A percentile compares a stretch with the other conserved stretches of the same genome.
These are phyloP conservation scores for Falcunculus frontatus DNA, from an alignment of 2,113 vertebrate species.

Conservation along the genomic window DNA sequence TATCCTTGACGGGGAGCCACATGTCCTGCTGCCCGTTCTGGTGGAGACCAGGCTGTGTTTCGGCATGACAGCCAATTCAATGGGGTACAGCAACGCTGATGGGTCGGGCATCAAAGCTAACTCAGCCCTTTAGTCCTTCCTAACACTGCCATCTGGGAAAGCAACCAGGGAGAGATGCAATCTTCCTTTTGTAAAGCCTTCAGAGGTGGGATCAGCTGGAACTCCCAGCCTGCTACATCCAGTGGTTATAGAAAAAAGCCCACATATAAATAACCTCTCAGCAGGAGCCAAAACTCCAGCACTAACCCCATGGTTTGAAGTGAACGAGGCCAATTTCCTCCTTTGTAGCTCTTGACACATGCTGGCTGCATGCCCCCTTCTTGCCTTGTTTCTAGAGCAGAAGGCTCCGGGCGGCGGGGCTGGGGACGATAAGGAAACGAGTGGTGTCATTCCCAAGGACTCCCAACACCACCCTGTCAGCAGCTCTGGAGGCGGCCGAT, in stretches of 20 bases:
- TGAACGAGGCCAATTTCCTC: conserved; percentile 76
- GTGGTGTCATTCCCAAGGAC: conserved; percentile 68
- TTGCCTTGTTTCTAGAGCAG: conserved; percentile 67
- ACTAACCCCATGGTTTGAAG: conserved; percentile 70
- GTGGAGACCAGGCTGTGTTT: background rate
- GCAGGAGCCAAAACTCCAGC: conserved; percentile 72
- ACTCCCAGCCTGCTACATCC: conserved; percentile 4
- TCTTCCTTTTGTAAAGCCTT: background rate
- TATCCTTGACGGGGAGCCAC: background rate
- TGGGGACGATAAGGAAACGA: conserved; percentile 65
- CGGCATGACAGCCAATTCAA: background rate
- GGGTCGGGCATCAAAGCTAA: conserved; percentile 25
- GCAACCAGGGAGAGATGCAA: background rate
- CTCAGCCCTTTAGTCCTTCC: background rate
- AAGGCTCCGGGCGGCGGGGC: conserved; percentile 61
- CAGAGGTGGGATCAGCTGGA: conserved; percentile 31
- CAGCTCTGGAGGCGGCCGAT: conserved; percentile 65
- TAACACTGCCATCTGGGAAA: conserved; percentile 23
- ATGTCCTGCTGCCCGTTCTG: background rate
- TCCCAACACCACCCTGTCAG: conserved; percentile 69
- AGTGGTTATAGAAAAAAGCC: conserved; percentile 21
- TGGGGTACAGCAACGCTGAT: background rate
- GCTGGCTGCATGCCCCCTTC: conserved; percentile 66
- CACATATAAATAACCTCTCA: conserved; percentile 74
- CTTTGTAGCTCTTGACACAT: conserved; percentile 75